These are phyloP conservation scores for Bombylius discolor DNA, from an alignment of 2,888 invertebrate species.

Conservation along the genomic window DNA sequence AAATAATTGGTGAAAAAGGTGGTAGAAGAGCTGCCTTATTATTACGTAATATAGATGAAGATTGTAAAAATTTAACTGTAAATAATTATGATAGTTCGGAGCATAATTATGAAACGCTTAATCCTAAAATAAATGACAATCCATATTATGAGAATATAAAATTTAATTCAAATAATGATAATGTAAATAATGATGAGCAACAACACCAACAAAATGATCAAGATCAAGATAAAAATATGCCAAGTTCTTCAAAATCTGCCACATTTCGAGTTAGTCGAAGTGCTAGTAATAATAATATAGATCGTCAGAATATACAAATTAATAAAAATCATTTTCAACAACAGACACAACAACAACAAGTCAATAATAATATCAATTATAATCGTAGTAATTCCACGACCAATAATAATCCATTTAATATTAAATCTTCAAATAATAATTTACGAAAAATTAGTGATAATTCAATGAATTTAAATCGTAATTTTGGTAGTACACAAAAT, in stretches of 20 bases:
- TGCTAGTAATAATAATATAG: slow-evolving; percentile 23
- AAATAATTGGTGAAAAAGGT: slow-evolving; percentile 16
- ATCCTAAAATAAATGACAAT: slow-evolving; percentile 20
- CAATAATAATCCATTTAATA: slow-evolving; percentile 22
- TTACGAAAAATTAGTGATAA: slow-evolving; percentile 26
- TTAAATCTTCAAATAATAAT: slow-evolving; percentile 17
- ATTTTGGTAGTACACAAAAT: slow-evolving; percentile 36
- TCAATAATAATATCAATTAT: neutral
- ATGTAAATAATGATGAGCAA: neutral
- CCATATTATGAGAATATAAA: slow-evolving; percentile 18
- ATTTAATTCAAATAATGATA: slow-evolving; percentile 17
- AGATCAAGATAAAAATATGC: slow-evolving; percentile 1
- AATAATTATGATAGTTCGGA: slow-evolving; percentile 24
- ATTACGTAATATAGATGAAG: slow-evolving; percentile 25
- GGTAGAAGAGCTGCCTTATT: slow-evolving; percentile 30
- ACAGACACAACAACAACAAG: neutral
- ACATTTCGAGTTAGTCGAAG: slow-evolving; percentile 24
- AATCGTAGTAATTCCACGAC: slow-evolving; percentile 27
- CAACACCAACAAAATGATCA: neutral
- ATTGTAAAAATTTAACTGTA: slow-evolving; percentile 30
- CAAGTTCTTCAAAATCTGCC: slow-evolving; percentile 16
- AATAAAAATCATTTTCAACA: neutral
- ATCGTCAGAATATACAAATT: slow-evolving; percentile 16
- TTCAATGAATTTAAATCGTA: slow-evolving; percentile 28
- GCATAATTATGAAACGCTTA: slow-evolving; percentile 35